Base-by-base conservation (phyloP, 2,797 vertebrate genomes). In the Tachyglossus aculeatus region DNA sequence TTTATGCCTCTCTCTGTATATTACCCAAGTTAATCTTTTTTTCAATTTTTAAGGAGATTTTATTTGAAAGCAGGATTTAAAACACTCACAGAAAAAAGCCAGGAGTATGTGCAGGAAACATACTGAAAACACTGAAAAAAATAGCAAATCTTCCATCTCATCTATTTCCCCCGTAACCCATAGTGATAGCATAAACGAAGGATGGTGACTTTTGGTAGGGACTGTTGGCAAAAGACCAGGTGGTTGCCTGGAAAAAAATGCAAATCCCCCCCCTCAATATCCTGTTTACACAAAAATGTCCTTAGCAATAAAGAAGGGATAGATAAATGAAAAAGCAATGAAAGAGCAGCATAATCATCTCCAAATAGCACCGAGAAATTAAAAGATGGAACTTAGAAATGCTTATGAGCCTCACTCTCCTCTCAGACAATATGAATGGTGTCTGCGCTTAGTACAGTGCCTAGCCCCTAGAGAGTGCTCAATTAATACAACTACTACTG, bases 21-120 rank as follows among this genome's bases (percentile, higher is more conserved):
- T n/a, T n/a, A n/a, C n/a, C n/a, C n/a, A n/a, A n/a, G n/a, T n/a
- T n/a, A n/a, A n/a, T n/a, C n/a, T n/a, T n/a, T n/a, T n/a, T 48
- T 15, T 31, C 78, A 71, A 40, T 52, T 71, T 71, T 40, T 40
- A 59, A 71, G 74, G 65, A 55, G 6, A 60, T 50, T 48, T 18
- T 25, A 43, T 38, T 19, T 70, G 31, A 39, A 50, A 50, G 61
- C 67, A 60, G 38, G 55, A 14, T 77, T 57, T 38, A 33, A 57
- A 36, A 61, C 1, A 34, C 45, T 9, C 50, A 66, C 12, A 66
- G 39, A 29, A 69, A 29, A 59, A 8, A n/a, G n/a, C n/a, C n/a
- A n/a, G n/a, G n/a, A n/a, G n/a, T n/a, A n/a, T n/a, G n/a, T 37
- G 19, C 40, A 34, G 36, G 71, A 34, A 37, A 62, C 61, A 53